Conservation (phyloP, 2,888 invertebrate species). For the Chrysolina oricalcia region DNA sequence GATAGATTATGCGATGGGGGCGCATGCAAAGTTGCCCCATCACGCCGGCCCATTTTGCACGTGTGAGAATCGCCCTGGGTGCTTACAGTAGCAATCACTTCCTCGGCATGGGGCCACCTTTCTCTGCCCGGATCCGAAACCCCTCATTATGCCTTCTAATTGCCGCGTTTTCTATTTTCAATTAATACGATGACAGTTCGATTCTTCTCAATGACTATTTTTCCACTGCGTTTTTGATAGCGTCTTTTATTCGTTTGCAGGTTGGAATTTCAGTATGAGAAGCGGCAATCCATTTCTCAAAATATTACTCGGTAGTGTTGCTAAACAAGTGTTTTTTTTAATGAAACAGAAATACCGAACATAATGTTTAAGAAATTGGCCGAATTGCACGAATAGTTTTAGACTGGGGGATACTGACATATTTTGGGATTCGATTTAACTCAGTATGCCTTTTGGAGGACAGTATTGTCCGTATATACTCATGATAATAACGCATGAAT, state of each 20-base stretch:
- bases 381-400: no score
- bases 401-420: no score
- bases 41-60: constrained; percentile 50
- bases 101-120: constrained; percentile 64
- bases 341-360: no score
- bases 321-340: no score
- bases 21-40: constrained; percentile 46
- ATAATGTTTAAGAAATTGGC: no score
- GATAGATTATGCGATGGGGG: constrained; percentile 27
- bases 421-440: no score
- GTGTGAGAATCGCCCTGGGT: constrained; percentile 55
- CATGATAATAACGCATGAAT: no score
- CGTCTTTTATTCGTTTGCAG: constrained; percentile 38
- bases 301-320: not conserved
- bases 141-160: constrained; percentile 72
- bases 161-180: constrained; percentile 79
- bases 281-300: not conserved
- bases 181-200: constrained; percentile 80
- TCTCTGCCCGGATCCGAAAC: constrained; percentile 64
- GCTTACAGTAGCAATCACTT: constrained; percentile 69
- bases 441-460: no score
- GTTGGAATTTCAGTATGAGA: not conserved
- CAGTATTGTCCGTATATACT: no score
- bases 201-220: constrained; percentile 69
- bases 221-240: constrained; percentile 52